Evolutionary conservation across 92 coral and sea anemone genomes (phyloP), one percentile per base, ranked within the genome.

Genomic region (Zoanthus gigantus): DNA sequence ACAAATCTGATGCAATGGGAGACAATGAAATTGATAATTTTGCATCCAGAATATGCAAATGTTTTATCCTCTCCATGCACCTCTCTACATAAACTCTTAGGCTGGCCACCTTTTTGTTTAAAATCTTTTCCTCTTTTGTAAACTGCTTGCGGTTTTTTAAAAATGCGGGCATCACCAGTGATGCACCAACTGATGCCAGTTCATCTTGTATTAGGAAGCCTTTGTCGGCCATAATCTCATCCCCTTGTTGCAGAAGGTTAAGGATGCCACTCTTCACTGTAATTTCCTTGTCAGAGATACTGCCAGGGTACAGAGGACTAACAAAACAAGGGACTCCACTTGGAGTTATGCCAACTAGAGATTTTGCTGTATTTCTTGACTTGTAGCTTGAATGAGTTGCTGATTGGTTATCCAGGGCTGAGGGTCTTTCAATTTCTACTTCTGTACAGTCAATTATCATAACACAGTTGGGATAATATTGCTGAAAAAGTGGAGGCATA

Each of bases 41-140:
- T 72, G 77, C 77, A 72, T 72, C 77, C 77, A 72, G 53, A 72
- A 72, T 72, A 72, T 72, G 77, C 77, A 54, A 72, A 72, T 72
- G 42, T 72, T 72, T 72, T 72, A 72, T 44, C 53, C 77, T 72
- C 53, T 72, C 77, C 77, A 72, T 72, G 77, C 77, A 72, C 77
- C 77, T 72, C 30, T 72, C 77, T 37, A 37, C 53, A 72, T 44
- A 53, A 12, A 72, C 56, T 72, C 77, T 72, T 0, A 72, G 77
- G 53, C 77, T 72, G 53, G 77, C 77, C 53, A 72, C 77, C 53
- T 72, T 72, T 72, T 72, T 72, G 53, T 72, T 72, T 42, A 72
- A 72, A 72, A 72, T 37, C 30, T 37, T 72, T 72, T 72, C 77
- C 77, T 72, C 23, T 72, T 72, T 72, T 37, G 77, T 72, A 72